phyloP scores from a whole-genome alignment of 1,140 invertebrate species.

The Fopius arisanus region DNA sequence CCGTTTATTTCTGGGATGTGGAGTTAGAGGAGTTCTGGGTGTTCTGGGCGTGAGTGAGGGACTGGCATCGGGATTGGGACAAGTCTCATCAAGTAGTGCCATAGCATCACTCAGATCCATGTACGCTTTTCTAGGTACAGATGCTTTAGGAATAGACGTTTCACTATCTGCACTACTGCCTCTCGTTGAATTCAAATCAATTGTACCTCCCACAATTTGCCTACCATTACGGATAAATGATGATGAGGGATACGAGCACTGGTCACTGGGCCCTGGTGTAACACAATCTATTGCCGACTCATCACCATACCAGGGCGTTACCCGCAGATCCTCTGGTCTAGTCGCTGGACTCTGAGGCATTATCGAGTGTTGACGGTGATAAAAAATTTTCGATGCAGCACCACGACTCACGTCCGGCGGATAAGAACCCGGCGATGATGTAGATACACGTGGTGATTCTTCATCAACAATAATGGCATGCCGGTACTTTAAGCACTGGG shows the following conservation, averaged over 20 bases:
- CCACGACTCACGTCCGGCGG: conserved; percentile 20
- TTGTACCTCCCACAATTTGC: conserved; percentile 29
- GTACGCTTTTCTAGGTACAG: conserved; percentile 48
- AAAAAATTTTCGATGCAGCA: conserved; percentile 36
- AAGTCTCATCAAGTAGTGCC: conserved; percentile 60
- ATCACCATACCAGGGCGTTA: conserved; percentile 53
- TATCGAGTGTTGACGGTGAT: conserved; percentile 25
- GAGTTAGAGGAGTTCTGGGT: conserved; percentile 53
- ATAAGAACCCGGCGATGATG: neutral
- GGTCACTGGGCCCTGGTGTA: conserved; percentile 36
- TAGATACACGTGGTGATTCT: conserved; percentile 16
- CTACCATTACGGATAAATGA: conserved; percentile 34
- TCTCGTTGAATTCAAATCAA: conserved; percentile 48
- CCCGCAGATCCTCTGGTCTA: conserved; percentile 54
- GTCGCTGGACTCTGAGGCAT: conserved; percentile 41
- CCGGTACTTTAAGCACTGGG: conserved; percentile 58
- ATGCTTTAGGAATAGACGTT: neutral
- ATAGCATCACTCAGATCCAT: conserved; percentile 61
- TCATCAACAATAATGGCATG: conserved; percentile 33
- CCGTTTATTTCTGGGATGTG: conserved; percentile 51
- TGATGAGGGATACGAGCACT: conserved; percentile 53
- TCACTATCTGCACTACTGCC: conserved; percentile 56
- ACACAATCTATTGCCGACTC: conserved; percentile 27
- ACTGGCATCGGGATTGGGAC: conserved; percentile 56
- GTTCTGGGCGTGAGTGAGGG: conserved; percentile 56